phyloP scores from a whole-genome alignment of 2,888 invertebrate genomes.

The Drosophila atripex region DNA sequence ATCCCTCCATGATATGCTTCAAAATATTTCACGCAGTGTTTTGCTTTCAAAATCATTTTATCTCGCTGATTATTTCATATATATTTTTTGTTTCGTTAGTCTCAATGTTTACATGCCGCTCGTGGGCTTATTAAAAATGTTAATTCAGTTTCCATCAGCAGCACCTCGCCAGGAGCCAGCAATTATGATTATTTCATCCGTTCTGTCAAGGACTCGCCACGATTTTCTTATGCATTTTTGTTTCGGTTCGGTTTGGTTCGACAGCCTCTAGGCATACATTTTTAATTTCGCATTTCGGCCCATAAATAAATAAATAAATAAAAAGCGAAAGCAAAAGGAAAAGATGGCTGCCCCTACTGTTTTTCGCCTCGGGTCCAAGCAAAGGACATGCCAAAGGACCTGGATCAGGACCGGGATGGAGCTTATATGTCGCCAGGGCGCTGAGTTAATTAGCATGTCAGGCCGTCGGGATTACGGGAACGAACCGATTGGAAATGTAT shows the following conservation, averaged over 20 bases:
- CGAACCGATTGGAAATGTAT: slow-evolving; percentile 60
- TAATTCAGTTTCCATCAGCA: slow-evolving; percentile 47
- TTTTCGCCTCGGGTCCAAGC: slow-evolving; percentile 9
- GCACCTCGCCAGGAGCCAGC: slow-evolving; percentile 38
- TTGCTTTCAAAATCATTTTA: slow-evolving; percentile 4
- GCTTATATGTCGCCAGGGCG: slow-evolving; percentile 25
- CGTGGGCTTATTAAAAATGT: slow-evolving; percentile 54
- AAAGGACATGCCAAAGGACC: neutral
- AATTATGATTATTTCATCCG: slow-evolving; percentile 64
- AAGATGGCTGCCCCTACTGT: slow-evolving; percentile 2
- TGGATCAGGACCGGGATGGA: slow-evolving; percentile 1
- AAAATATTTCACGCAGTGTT: neutral
- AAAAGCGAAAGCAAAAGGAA: slow-evolving; percentile 15
- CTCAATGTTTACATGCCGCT: slow-evolving; percentile 20
- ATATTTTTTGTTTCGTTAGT: neutral
- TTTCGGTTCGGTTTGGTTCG: slow-evolving; percentile 13
- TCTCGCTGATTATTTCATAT: neutral
- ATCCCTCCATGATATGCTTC: neutral
- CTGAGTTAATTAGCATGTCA: slow-evolving; percentile 57
- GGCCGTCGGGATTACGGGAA: slow-evolving; percentile 48
- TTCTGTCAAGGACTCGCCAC: slow-evolving; percentile 9
- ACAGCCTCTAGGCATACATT: slow-evolving; percentile 60
- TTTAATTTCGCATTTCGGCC: slow-evolving; percentile 70
- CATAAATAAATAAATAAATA: slow-evolving; percentile 63
- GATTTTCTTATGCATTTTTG: slow-evolving; percentile 8